Conservation (phyloP, 2,888 invertebrate genomes). For the Pyrocoelia pectoralis region DNA sequence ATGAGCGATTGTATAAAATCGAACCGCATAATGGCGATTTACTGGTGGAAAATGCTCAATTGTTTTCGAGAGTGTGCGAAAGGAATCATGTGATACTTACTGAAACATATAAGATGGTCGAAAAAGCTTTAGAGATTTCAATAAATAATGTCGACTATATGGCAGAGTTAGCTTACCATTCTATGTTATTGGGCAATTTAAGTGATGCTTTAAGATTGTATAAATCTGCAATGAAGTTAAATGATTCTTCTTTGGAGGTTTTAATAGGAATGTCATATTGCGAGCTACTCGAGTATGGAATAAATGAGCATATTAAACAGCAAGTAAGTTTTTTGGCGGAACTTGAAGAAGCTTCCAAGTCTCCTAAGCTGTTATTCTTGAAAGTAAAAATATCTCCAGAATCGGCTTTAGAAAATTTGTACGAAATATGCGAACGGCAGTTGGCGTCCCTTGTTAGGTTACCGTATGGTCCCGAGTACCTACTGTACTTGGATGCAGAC, state of each 20-base stretch:
- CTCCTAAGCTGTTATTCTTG: conserved; percentile 74
- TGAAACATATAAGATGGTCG: conserved; percentile 79
- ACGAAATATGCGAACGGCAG: conserved; percentile 69
- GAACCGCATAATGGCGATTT: conserved; percentile 81
- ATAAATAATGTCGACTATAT: conserved; percentile 74
- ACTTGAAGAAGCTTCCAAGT: conserved; percentile 73
- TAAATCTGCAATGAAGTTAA: conserved; percentile 82
- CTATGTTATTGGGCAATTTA: conserved; percentile 74
- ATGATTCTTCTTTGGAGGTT: conserved; percentile 83
- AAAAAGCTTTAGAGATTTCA: conserved; percentile 78
- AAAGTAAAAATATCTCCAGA: conserved; percentile 70
- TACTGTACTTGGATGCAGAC: conserved; percentile 82
- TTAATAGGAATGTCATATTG: conserved; percentile 84
- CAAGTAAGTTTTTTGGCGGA: conserved; percentile 89
- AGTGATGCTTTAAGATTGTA: conserved; percentile 84
- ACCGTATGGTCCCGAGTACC: conserved; percentile 78
- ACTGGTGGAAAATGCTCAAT: conserved; percentile 74
- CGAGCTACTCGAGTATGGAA: conserved; percentile 78
- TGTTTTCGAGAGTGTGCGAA: conserved; percentile 77
- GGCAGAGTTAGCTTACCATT: conserved; percentile 85
- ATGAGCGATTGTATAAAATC: conserved; percentile 70
- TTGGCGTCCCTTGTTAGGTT: conserved; percentile 62
- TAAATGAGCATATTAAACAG: conserved; percentile 77
- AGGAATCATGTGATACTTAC: conserved; percentile 71
- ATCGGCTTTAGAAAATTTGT: conserved; percentile 67